Conservation (phyloP, 2,888 invertebrate species). For the Sinotaia quadrata region DNA sequence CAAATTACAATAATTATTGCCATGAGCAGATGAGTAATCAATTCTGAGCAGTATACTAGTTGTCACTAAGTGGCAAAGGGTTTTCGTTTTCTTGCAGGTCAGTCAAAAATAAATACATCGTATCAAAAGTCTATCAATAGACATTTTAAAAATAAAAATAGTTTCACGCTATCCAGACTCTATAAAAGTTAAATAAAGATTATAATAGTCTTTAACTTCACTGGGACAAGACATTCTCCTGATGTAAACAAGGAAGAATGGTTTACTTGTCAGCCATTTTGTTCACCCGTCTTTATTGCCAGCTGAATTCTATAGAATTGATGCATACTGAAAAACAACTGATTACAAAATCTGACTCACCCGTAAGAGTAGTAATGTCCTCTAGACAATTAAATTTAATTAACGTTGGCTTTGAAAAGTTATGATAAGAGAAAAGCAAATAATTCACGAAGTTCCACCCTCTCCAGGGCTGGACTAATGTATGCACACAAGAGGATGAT, state of each 20-base stretch:
- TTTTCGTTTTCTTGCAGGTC: too few relatives aligned
- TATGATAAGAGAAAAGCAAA: constrained; percentile 3
- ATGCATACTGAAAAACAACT: not conserved
- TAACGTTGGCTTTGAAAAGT: not conserved
- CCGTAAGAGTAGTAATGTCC: not conserved
- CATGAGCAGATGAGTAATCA: too few relatives aligned
- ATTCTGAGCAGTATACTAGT: too few relatives aligned
- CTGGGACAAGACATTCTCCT: not conserved
- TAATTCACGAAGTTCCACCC: constrained; percentile 58
- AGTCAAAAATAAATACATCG: too few relatives aligned
- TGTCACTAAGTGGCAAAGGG: too few relatives aligned
- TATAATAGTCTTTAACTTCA: too few relatives aligned
- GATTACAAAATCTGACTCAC: not conserved
- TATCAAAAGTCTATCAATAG: too few relatives aligned
- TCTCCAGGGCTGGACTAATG: constrained; percentile 42
- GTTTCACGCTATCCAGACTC: too few relatives aligned
- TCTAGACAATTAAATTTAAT: not conserved
- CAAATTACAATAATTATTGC: too few relatives aligned
- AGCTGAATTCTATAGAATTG: not conserved
- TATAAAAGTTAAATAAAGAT: too few relatives aligned
- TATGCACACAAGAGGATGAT: constrained; percentile 40
- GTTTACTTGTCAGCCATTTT: constrained; percentile 30
- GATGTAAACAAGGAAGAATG: constrained; percentile 35
- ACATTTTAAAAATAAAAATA: too few relatives aligned
- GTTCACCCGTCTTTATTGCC: constrained; percentile 1